Base-by-base conservation (phyloP, 2,113 vertebrate species). In the Corapipo altera region DNA sequence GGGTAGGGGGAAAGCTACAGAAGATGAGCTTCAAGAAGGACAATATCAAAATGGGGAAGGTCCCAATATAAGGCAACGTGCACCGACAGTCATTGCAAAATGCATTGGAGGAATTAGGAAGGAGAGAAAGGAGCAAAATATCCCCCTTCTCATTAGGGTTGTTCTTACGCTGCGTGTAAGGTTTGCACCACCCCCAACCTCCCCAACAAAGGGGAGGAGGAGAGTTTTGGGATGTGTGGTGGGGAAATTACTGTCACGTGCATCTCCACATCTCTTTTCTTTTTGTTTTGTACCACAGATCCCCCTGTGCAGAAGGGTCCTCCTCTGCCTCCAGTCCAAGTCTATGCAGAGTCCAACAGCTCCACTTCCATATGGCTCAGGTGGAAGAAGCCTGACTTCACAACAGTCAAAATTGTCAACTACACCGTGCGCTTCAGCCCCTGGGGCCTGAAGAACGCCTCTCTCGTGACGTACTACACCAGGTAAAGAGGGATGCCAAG, bases 381-480 rank as follows among this genome's bases (percentile, higher is more conserved):
- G 74, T 99, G 99, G 99, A 99, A 99, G 93, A 99, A 99, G 65
- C 99, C 99, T 0, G 98, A 98, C 49, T 99, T 99, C 96, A 99
- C 98, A 93, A 99, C 98, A 2, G 98, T 98, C 71, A 98, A 98
- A 93, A 99, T 99, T 52, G 98, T 99, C 96, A 99, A 99, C 97
- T 99, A 99, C 95, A 99, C 99, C 0, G 99, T 99, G 80, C 99
- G 99, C 89, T 99, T 99, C 98, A 99, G 98, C 95, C 99, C 99
- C 4, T 98, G 98, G 78, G 99, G 99, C 71, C 98, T 99, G 85
- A 98, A 98, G 89, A 99, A 99, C 0, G 99, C 99, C 89, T 99
- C 99, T 2, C 98, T 99, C 11, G 99, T 99, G 91, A 99, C 98
- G 0, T 99, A 99, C 86, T 98, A 99, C 95, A 99, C 98, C 79